These are phyloP conservation scores for Phalangium opilio DNA, from an alignment of 2,888 invertebrate species.

Conservation along the genomic window DNA sequence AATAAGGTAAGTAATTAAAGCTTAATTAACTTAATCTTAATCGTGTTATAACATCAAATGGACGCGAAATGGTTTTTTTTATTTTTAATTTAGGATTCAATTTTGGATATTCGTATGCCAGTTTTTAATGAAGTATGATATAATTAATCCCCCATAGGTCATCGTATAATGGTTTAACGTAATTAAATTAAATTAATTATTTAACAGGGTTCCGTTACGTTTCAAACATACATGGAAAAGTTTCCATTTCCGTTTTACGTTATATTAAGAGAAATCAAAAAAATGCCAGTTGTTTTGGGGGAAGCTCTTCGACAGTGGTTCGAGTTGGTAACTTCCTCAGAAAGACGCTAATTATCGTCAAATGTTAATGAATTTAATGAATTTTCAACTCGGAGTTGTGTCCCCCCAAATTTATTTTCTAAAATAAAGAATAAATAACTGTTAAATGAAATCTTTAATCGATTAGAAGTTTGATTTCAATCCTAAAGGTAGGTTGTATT, in stretches of 20 bases:
- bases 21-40: neutral
- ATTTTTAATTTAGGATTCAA: constrained; percentile 55
- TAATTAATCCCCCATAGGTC: constrained; percentile 4
- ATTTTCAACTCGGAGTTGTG: no score
- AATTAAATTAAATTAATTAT: no score
- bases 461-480: no score
- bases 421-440: no score
- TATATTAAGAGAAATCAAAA: constrained; percentile 71
- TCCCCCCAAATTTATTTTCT: no score
- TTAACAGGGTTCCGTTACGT: constrained; percentile 33
- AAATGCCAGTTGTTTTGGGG: constrained; percentile 74
- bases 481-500: no score
- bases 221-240: constrained; percentile 73
- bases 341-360: constrained; percentile 3
- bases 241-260: constrained; percentile 98
- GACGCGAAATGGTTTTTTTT: neutral
- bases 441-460: no score
- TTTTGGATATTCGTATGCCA: constrained; percentile 72
- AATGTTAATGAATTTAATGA: no score
- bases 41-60: neutral
- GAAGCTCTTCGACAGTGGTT: constrained; percentile 98
- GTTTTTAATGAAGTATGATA: constrained; percentile 44
- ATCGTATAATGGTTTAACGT: no score
- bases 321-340: constrained; percentile 57
- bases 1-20: constrained; percentile 54